phyloP scores from a whole-genome alignment of 2,113 vertebrate genomes.

The Salvator merianae region DNA sequence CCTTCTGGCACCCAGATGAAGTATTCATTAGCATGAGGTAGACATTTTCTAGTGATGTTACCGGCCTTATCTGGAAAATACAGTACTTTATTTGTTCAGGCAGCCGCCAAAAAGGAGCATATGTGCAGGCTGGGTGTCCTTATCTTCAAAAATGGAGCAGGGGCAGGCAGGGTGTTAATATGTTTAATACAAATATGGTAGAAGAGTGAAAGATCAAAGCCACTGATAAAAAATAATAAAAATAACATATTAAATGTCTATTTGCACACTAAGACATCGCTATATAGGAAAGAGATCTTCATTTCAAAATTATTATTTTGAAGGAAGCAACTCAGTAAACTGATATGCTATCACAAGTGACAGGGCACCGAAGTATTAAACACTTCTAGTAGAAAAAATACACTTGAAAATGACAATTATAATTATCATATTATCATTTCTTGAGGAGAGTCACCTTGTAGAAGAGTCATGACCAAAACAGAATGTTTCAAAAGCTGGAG shows the following conservation, averaged over 20 bases:
- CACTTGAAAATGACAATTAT: neutral
- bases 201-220: conserved; percentile 46
- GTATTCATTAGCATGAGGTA: conserved; percentile 26
- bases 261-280: conserved; percentile 46
- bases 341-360: neutral
- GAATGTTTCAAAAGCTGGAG: neutral
- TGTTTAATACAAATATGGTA: conserved; percentile 37
- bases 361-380: neutral
- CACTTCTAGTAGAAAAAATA: neutral
- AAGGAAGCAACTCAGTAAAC: neutral
- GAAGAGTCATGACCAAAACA: neutral
- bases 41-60: conserved; percentile 31
- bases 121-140: conserved; percentile 9
- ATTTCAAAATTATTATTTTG: conserved; percentile 55
- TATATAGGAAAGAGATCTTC: conserved; percentile 39
- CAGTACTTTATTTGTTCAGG: conserved; percentile 39
- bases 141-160: conserved; percentile 13
- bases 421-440: neutral
- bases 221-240: conserved; percentile 23
- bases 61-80: conserved; percentile 25
- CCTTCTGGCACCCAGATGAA: conserved; percentile 33
- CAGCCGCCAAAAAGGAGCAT: conserved; percentile 13
- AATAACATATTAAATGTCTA: conserved; percentile 16
- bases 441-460: neutral
- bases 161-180: neutral